These are phyloP conservation scores for Rhagologus leucostigma DNA, from an alignment of 2,113 vertebrate genomes.

Conservation along the genomic window DNA sequence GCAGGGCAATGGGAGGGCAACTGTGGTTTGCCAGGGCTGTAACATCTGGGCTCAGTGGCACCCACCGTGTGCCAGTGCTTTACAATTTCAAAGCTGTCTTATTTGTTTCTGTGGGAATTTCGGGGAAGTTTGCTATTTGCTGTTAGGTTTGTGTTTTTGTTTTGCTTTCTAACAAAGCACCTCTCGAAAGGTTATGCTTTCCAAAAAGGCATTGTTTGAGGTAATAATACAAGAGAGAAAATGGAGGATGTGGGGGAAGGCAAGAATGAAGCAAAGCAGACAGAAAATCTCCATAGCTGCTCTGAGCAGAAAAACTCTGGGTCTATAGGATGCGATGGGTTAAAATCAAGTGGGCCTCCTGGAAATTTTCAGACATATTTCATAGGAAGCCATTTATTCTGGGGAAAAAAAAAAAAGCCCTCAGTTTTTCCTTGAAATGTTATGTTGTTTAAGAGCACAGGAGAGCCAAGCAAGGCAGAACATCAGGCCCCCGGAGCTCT, in stretches of 20 bases:
- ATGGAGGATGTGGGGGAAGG: not conserved
- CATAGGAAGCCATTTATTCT: not conserved
- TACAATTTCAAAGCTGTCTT: constrained; percentile 21
- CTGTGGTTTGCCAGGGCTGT: not conserved
- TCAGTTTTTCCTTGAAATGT: not conserved
- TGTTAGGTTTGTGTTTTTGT: constrained; percentile 2
- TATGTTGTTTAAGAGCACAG: not conserved
- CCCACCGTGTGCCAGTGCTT: not conserved
- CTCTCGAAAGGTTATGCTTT: not conserved
- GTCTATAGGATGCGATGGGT: not conserved
- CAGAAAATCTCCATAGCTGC: not conserved
- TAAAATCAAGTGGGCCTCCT: not conserved
- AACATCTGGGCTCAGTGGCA: not conserved
- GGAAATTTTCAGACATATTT: not conserved
- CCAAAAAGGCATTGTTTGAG: constrained; percentile 44
- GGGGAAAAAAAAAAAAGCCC: fast-evolving
- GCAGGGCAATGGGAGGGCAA: constrained; percentile 2
- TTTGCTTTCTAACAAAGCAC: constrained; percentile 33
- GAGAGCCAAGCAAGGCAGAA: not conserved
- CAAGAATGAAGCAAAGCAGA: not conserved
- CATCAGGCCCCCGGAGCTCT: not conserved
- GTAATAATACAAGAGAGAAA: constrained; percentile 28
- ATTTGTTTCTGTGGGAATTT: constrained; percentile 36
- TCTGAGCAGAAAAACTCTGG: not conserved
- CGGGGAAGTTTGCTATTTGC: not conserved